phyloP scores from a whole-genome alignment of 2,797 vertebrate genomes.

The Peromyscus eremicus region DNA sequence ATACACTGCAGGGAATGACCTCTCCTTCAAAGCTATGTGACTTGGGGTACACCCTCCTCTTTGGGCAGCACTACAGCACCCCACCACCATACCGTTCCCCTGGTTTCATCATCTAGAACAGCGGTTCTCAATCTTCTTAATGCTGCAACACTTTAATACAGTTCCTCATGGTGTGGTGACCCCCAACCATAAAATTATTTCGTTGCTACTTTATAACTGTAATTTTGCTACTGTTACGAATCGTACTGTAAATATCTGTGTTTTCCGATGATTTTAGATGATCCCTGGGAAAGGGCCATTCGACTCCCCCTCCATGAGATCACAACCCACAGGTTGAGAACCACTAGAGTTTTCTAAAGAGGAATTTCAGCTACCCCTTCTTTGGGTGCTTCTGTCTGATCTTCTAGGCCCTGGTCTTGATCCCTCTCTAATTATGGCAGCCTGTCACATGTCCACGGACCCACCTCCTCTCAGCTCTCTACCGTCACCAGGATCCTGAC shows the following conservation, averaged over 20 bases:
- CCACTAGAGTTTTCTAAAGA: not conserved
- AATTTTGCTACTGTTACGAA: not conserved
- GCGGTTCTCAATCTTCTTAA: not conserved
- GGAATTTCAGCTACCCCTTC: slow-evolving; percentile 15
- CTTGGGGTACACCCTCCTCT: not conserved
- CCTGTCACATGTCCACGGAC: not conserved
- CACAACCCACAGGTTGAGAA: not conserved
- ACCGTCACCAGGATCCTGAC: not conserved
- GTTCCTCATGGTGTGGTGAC: not conserved
- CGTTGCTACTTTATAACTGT: not conserved
- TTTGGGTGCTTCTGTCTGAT: not conserved
- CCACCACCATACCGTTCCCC: not conserved
- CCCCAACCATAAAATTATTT: not conserved
- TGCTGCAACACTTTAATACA: not conserved
- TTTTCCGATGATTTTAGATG: not conserved
- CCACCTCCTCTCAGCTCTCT: not conserved
- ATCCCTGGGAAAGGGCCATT: not conserved
- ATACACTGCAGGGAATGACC: not conserved
- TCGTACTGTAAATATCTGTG: not conserved
- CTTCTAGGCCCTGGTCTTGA: not conserved
- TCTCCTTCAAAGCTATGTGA: not conserved
- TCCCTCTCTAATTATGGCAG: not conserved
- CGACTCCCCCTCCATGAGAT: not conserved
- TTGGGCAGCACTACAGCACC: not conserved
- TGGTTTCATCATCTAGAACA: not conserved